Conservation (phyloP, 2,113 vertebrate genomes). For the Tyrannus savana region DNA sequence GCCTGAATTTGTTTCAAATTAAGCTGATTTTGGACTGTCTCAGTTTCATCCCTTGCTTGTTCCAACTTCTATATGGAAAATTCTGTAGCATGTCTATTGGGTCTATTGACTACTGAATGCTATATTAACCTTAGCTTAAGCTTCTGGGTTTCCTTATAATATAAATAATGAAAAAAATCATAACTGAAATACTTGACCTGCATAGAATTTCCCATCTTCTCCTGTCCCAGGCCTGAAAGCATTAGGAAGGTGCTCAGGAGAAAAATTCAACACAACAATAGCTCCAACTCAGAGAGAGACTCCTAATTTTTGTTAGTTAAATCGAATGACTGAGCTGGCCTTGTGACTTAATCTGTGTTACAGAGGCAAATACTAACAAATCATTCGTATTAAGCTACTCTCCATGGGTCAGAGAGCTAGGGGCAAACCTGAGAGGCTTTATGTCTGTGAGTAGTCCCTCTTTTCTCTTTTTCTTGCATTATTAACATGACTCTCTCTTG, state of each 20-base stretch:
- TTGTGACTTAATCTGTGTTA: background rate
- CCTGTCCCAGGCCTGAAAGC: background rate
- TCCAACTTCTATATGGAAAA: background rate
- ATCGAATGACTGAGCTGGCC: background rate
- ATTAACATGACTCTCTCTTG: constrained; percentile 36
- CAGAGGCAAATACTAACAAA: background rate
- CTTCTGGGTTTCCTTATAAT: background rate
- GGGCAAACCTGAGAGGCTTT: background rate
- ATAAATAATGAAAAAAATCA: background rate
- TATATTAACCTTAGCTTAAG: background rate
- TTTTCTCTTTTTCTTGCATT: background rate
- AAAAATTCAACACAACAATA: background rate
- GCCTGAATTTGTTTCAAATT: background rate
- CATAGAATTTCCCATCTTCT: background rate
- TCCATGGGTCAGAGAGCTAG: background rate
- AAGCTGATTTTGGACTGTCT: background rate
- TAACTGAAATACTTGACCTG: background rate
- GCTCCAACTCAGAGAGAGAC: background rate
- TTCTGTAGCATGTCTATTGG: background rate
- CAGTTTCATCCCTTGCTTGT: background rate
- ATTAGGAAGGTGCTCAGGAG: background rate
- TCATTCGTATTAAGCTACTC: background rate
- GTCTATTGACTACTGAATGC: background rate
- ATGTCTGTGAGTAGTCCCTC: fast-evolving
- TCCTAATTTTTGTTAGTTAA: background rate